phyloP scores from a whole-genome alignment of 2,113 vertebrate species.

The Elephantulus edwardii region DNA sequence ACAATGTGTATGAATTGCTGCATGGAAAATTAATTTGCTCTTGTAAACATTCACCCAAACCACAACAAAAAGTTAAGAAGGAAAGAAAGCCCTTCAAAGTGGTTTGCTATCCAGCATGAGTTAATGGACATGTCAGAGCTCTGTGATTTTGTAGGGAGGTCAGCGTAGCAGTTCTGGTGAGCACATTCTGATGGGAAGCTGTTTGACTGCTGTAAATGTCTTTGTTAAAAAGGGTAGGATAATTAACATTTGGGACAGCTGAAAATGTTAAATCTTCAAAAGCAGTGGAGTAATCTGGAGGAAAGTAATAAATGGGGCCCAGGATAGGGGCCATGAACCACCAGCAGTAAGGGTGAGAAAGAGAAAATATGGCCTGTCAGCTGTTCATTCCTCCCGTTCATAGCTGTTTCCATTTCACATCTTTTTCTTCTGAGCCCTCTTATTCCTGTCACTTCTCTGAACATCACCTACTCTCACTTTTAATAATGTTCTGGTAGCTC shows the following conservation, averaged over 20 bases:
- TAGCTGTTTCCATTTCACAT: not conserved
- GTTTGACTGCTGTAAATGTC: slow-evolving; percentile 18
- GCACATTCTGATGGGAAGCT: slow-evolving; percentile 43
- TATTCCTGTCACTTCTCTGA: not conserved
- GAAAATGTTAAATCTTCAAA: slow-evolving; percentile 15
- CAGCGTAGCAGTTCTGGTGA: slow-evolving; percentile 14
- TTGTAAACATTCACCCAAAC: too few relatives aligned
- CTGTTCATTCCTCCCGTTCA: not conserved
- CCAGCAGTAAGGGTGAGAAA: not conserved
- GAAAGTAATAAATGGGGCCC: not conserved
- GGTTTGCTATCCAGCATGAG: slow-evolving; percentile 8
- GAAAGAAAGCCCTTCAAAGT: slow-evolving; percentile 18
- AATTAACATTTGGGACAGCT: slow-evolving; percentile 25
- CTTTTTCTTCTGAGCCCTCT: not conserved
- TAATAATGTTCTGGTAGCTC: not conserved
- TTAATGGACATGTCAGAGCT: not conserved
- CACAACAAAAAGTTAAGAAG: too few relatives aligned
- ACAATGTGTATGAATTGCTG: too few relatives aligned
- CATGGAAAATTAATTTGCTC: too few relatives aligned
- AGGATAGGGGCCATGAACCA: not conserved
- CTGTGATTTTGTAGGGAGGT: slow-evolving; percentile 46
- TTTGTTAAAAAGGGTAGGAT: slow-evolving; percentile 5
- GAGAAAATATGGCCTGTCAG: not conserved
- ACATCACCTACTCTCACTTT: not conserved
- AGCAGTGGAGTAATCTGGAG: not conserved